Base-by-base conservation (phyloP, 2,888 invertebrate genomes). In the Rutpela maculata region DNA sequence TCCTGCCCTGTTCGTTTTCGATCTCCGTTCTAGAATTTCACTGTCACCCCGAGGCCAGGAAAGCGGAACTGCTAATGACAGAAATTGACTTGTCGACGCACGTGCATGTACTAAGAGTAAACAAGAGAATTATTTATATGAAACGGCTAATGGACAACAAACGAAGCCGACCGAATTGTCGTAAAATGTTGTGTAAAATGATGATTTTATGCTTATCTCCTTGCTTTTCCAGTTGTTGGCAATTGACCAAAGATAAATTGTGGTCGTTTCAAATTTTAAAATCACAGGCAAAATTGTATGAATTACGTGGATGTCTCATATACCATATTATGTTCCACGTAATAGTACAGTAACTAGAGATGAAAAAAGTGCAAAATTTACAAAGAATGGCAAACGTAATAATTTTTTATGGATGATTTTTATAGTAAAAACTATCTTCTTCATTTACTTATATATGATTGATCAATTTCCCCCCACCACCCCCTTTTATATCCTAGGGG, bases 11-110 rank as follows among this genome's bases (percentile, higher is more conserved):
- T 17, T 17, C 5, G 10, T 35, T 63, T 50, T 50, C 15, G 17
- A 15, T n/a, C 31, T 63, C 35, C 9, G n/a, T n/a, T 11, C 71
- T 57, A 71, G 70, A 77, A 77, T 77, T 74, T 73, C 76, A 59
- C 6, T 15, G 62, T 56, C 77, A 60, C 75, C 82, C 76, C 68
- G 76, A 79, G 81, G 82, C 78, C 74, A 73, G 72, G 82, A 82
- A 82, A 82, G 80, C 74, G 70, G 74, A 38, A 65, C 62, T 70
- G 75, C 63, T 74, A 80, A 79, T 71, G 19, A 62, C 59, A 74
- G 74, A 78, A 74, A 76, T 74, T 68, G 55, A 68, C 73, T 73
- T 35, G 62, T 62, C 68, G 35, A 70, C 70, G 74, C 68, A 68
- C 72, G 72, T 73, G 74, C 69, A 55, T n/a, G 18, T 12, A 15